Percentiles rank a stretch among this genome's conserved stretches.
Conservation (phyloP, 2,888 invertebrate species). For the Plebejus anna region DNA sequence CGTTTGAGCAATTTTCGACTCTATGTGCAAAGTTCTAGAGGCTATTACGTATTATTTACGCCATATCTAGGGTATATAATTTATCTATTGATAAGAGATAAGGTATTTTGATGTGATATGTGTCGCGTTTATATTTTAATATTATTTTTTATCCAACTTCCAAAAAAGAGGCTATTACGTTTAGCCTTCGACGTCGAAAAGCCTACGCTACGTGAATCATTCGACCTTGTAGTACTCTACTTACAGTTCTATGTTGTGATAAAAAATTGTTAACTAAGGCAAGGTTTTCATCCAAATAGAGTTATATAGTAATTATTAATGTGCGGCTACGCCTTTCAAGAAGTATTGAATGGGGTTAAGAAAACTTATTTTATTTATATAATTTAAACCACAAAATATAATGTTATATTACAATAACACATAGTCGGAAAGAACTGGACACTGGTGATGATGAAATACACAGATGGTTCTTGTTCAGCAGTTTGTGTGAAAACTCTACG, state of each 20-base stretch:
- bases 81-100: constrained; percentile 40
- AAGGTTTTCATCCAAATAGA: neutral
- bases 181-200: neutral
- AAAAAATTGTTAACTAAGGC: neutral
- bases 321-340: neutral
- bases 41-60: constrained; percentile 27
- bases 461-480: neutral
- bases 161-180: neutral
- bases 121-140: constrained; percentile 10
- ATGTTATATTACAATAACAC: too few species aligned
- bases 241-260: neutral
- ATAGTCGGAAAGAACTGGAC: too few species aligned
- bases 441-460: too few species aligned
- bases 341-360: neutral
- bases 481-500: neutral
- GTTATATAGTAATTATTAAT: neutral
- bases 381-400: neutral
- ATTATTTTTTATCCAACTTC: neutral
- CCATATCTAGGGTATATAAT: constrained; percentile 35
- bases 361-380: neutral
- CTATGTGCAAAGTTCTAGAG: constrained; percentile 32
- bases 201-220: constrained; percentile 11
- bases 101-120: constrained; percentile 3
- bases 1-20: constrained; percentile 30
- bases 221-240: constrained; percentile 13